Conservation (phyloP, 1,140 invertebrate species). For the Phymastichus coffea region DNA sequence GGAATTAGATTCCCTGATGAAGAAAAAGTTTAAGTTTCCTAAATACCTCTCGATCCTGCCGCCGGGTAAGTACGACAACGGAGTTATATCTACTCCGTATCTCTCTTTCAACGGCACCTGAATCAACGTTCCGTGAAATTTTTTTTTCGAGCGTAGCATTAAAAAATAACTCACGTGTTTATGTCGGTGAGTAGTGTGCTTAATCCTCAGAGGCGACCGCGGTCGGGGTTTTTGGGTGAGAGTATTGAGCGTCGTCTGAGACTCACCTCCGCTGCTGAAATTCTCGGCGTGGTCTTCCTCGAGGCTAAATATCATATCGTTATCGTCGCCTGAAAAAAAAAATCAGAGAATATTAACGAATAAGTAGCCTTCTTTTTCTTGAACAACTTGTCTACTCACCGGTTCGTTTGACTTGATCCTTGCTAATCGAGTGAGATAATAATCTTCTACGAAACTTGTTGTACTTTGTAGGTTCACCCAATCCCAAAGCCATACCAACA, state of each 20-base stretch:
- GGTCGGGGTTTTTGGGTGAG: constrained; percentile 35
- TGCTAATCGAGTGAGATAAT: constrained; percentile 42
- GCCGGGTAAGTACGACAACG: constrained; percentile 79
- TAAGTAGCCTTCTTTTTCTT: no score
- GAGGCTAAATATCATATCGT: constrained; percentile 70
- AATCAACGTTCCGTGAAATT: no score
- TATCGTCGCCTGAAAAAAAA: constrained; percentile 41
- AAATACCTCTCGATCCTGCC: constrained; percentile 81
- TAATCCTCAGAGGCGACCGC: constrained; percentile 46
- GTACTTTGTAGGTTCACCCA: constrained; percentile 61
- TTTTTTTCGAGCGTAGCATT: neutral
- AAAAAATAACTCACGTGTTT: constrained; percentile 45
- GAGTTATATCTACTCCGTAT: constrained; percentile 82
- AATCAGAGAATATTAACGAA: constrained; percentile 8
- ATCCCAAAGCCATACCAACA: constrained; percentile 71
- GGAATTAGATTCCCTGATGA: constrained; percentile 91
- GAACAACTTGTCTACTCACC: no score
- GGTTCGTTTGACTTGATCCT: constrained; percentile 48
- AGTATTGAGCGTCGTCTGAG: constrained; percentile 10
- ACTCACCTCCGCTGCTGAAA: neutral
- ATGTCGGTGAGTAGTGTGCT: constrained; percentile 39
- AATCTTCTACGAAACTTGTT: constrained; percentile 50
- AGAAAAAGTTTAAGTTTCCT: constrained; percentile 93
- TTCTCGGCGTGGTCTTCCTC: constrained; percentile 64
- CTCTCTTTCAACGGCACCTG: constrained; percentile 65